Base-by-base conservation (phyloP, 2,888 invertebrate species). In the Napeogenes inachia region DNA sequence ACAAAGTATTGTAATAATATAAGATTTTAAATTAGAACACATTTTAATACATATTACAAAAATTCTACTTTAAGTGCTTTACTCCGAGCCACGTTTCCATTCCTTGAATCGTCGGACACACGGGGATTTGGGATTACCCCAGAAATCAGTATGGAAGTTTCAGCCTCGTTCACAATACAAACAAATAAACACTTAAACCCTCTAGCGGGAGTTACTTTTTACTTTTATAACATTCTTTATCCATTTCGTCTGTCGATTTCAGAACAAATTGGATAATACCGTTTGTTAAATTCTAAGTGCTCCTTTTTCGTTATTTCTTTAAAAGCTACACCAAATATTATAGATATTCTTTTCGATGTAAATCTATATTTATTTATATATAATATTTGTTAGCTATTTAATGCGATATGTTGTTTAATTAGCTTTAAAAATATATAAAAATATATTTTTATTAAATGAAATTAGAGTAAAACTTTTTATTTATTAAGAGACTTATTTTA, bases 191-290 rank as follows among this genome's bases (percentile, higher is more conserved):
- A 56, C 62, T 32, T 59, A 56, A 63, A 65, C 57, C 59, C 60
- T 54, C 57, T 47, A 56, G 58, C 56, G 56, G 57, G 57, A 62
- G 66, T 70, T 71, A 58, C 66, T 70, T 50, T 50, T 50, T 50
- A 50, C 71, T 73, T 72, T 78, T 75, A 77, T 75, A 76, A 73
- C 72, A 77, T 79, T 77, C 78, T 74, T 63, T 56, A 62, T 70
- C 68, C 59, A 68, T 74, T 71, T 71, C 70, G 70, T 61, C 63
- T 66, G 60, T 75, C 72, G 70, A 71, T 73, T 72, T 67, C 62
- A 68, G 72, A 70, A 73, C 72, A 74, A 75, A 75, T 75, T 60
- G 62, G 65, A 66, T 21, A 21, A 21, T 62, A 64, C 60, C 63
- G 61, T 65, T 64, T 61, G 47, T 42, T 59, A 59, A 62, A 64